phyloP scores from a whole-genome alignment of 2,113 vertebrate genomes.

The Poeciliopsis retropinna region DNA sequence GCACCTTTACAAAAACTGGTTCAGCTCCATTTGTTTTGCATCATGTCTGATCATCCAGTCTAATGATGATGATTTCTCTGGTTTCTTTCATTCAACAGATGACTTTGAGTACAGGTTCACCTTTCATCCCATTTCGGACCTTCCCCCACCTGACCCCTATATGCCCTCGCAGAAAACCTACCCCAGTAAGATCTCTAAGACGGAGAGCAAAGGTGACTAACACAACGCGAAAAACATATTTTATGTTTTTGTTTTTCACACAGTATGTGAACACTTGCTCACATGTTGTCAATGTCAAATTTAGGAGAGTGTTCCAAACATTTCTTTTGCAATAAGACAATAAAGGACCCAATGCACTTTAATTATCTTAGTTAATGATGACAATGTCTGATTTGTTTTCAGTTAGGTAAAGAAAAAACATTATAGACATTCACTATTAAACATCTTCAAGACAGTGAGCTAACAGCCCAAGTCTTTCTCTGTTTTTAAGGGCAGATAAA shows the following conservation, averaged over 20 bases:
- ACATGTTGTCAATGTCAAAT: too few relatives aligned
- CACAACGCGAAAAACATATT: background rate
- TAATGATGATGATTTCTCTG: background rate
- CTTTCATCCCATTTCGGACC: conserved; percentile 92
- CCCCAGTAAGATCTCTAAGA: conserved; percentile 91
- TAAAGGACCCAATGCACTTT: too few relatives aligned
- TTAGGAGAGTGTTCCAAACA: too few relatives aligned
- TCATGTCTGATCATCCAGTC: background rate
- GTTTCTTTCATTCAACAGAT: conserved; percentile 78
- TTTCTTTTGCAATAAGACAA: too few relatives aligned
- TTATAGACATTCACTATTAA: too few relatives aligned
- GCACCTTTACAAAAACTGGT: background rate
- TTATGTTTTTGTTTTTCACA: background rate
- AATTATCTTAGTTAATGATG: too few relatives aligned
- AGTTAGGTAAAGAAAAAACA: too few relatives aligned
- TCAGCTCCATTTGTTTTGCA: background rate
- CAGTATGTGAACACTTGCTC: too few relatives aligned
- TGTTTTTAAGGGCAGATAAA: too few relatives aligned
- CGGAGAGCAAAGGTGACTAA: conserved; percentile 87
- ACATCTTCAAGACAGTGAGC: too few relatives aligned
- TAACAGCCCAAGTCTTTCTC: too few relatives aligned
- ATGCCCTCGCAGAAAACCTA: conserved; percentile 88
- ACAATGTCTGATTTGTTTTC: too few relatives aligned
- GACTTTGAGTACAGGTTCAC: conserved; percentile 95
- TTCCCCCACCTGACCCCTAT: conserved; percentile 94